A percentile compares a stretch with the other conserved stretches of the same genome.
Conservation (phyloP, 2,888 invertebrate genomes). For the Parasteatoda lunata region DNA sequence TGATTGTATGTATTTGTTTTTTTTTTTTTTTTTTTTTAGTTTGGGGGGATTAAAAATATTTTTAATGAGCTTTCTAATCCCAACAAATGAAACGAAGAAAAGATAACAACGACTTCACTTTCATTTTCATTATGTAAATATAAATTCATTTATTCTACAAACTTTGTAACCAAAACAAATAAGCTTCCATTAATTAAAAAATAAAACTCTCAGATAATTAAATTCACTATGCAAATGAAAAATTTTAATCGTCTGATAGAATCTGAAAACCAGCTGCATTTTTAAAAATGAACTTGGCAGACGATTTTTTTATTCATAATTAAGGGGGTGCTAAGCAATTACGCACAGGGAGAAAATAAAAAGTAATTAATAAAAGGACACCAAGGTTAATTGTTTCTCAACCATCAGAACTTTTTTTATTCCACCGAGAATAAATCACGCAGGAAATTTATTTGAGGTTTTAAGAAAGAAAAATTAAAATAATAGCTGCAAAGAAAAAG, state of each 20-base stretch:
- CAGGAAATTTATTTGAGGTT: background rate
- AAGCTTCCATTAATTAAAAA: background rate
- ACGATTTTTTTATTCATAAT: conserved; percentile 6
- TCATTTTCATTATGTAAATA: background rate
- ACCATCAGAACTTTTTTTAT: background rate
- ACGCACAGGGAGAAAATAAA: conserved; percentile 25
- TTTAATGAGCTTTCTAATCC: background rate
- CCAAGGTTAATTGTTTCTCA: background rate
- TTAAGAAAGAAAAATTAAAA: background rate
- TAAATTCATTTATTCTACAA: background rate
- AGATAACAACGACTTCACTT: background rate
- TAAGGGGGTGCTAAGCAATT: conserved; percentile 36
- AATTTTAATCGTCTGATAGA: background rate
- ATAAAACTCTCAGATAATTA: background rate
- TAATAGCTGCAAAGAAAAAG: background rate
- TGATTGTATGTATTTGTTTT: too few species aligned
- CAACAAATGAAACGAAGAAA: background rate
- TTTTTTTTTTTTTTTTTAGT: too few species aligned
- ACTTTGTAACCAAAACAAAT: background rate
- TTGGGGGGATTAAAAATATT: too few species aligned
- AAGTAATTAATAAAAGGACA: conserved; percentile 48
- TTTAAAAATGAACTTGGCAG: background rate
- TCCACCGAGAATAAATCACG: background rate
- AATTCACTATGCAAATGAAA: conserved; percentile 10
- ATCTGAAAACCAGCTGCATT: background rate